phyloP scores from a whole-genome alignment of 2,797 vertebrate genomes.

The Semotilus atromaculatus region DNA sequence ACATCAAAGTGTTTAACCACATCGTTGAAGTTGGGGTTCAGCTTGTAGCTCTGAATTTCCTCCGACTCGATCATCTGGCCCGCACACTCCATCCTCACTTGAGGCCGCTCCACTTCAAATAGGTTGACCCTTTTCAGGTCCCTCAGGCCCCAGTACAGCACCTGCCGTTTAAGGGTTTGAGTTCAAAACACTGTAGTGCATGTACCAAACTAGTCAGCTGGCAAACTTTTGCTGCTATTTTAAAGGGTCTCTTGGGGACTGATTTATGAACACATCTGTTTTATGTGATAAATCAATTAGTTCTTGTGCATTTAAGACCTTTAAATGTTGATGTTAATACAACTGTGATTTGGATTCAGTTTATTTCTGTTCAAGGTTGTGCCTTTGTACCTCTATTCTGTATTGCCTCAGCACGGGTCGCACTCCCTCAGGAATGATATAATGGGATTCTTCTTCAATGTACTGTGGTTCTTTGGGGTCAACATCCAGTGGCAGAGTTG shows the following conservation, averaged over 20 bases:
- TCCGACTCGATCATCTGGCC: conserved; percentile 89
- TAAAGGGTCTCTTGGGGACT: background rate
- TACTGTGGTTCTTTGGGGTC: conserved; percentile 81
- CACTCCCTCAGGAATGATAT: conserved; percentile 86
- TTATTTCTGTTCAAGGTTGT: conserved; percentile 12
- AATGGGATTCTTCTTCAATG: conserved; percentile 73
- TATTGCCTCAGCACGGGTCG: conserved; percentile 88
- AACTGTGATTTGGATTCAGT: background rate
- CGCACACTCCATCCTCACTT: conserved; percentile 89
- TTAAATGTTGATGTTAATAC: background rate
- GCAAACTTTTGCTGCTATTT: conserved; percentile 16
- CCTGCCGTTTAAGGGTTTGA: conserved; percentile 69
- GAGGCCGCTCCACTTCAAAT: conserved; percentile 90
- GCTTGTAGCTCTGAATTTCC: conserved; percentile 83
- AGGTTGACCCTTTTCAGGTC: conserved; percentile 89
- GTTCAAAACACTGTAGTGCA: conserved; percentile 9
- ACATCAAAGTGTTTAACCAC: conserved; percentile 87
- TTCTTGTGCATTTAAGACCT: background rate
- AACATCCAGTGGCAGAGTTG: conserved; percentile 81
- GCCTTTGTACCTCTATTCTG: conserved; percentile 90
- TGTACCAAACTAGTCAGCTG: background rate
- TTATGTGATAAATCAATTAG: background rate
- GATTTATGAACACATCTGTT: background rate
- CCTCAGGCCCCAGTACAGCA: conserved; percentile 93
- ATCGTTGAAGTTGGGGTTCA: conserved; percentile 89